Evolutionary conservation across 2,113 vertebrate species (phyloP).

Genomic region (Rostratula benghalensis): DNA sequence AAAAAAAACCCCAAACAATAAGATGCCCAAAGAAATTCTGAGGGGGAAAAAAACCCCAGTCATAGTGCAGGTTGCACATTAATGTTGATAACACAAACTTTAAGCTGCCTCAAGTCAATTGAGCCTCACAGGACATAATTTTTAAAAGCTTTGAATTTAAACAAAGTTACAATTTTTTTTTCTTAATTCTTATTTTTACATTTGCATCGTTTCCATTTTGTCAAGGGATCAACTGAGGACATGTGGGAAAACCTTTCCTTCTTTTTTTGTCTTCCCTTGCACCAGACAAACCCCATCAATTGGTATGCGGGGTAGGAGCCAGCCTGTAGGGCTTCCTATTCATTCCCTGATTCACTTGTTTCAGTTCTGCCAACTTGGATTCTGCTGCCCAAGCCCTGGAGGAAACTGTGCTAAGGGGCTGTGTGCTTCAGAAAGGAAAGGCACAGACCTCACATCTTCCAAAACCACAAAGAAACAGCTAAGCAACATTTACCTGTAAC

Average conservation of each 20-base stretch:
- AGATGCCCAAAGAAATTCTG: neutral
- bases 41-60: neutral
- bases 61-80: neutral
- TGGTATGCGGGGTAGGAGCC: neutral
- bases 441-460: neutral
- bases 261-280: neutral
- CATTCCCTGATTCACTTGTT: neutral
- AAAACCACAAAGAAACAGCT: neutral
- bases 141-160: neutral
- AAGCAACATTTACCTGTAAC: neutral
- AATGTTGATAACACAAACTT: neutral
- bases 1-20: neutral
- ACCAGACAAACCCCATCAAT: neutral
- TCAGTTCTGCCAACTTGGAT: neutral
- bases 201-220: neutral
- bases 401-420: neutral
- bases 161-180: neutral
- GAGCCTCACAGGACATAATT: neutral
- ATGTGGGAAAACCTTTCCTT: neutral
- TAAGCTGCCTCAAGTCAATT: neutral
- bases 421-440: neutral
- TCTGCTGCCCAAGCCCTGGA: neutral
- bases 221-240: neutral
- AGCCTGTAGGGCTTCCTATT: neutral
- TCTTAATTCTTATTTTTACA: neutral